Evolutionary conservation across 2,888 invertebrate genomes (phyloP), one percentile per base, ranked within the genome.

Genomic region (Cylloceria caligata): DNA sequence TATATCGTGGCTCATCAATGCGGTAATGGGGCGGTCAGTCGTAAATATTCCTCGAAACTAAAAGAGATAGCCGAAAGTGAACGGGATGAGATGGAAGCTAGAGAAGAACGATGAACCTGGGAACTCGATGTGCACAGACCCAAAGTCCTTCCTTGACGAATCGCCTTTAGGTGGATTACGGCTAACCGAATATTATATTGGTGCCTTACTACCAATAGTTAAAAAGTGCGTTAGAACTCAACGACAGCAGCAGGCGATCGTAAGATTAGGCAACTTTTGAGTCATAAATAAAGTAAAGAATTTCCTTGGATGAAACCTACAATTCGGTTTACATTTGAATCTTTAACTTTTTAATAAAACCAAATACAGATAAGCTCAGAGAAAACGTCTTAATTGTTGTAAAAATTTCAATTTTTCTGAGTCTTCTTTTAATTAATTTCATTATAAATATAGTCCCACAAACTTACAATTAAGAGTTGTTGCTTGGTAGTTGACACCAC

Each of bases 151-250:
- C 83, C 85, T 64, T 86, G 81, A 81, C 85, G 84, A 85, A 84
- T 85, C 81, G 83, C 81, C 83, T 83, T 84, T 34, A 45, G 80
- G 64, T 65, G 80, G 74, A 74, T 83, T 77, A 80, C 64, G 77
- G 69, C 78, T 77, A 65, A 78, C 77, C 77, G 77, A 81, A 73
- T 62, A 81, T 76, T 73, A 80, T 47, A 68, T 57, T 62, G 57
- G 57, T 19, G 60, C 67, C 65, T 36, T 67, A 68, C 71, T 71
- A 47, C 81, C 81, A 83, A 83, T 83, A 79, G 83, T 83, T 75
- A 64, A 75, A 75, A 45, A 73, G 47, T 73, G 65, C 77, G 55
- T 34, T 36, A 72, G 55, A 57, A 73, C 45, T 60, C 57, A n/a
- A 57, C 36, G 68, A 55, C 24, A 34, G 42, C 49, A 49, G 34